phyloP scores from a whole-genome alignment of 2,888 invertebrate genomes.

The Nudaria mundana region DNA sequence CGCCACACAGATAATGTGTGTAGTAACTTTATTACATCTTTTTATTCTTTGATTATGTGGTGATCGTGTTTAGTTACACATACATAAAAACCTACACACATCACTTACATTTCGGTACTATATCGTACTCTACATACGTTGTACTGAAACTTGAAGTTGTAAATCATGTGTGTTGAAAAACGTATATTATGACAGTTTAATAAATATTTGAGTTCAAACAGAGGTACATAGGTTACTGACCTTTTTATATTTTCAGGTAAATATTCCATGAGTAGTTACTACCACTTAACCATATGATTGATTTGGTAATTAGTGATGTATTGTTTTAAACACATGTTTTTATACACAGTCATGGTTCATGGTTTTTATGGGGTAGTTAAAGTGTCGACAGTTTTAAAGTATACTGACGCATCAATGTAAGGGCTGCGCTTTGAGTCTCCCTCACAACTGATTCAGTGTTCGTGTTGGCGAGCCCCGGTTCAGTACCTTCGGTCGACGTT shows the following conservation, averaged over 20 bases:
- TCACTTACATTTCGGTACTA: too few relatives aligned
- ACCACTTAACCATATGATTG: neutral
- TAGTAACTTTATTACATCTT: too few relatives aligned
- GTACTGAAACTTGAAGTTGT: too few relatives aligned
- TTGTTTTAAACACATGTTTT: neutral
- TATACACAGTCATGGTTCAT: constrained; percentile 1
- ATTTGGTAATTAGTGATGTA: neutral
- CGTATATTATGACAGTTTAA: neutral
- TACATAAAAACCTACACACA: too few relatives aligned
- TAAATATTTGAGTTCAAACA: constrained; percentile 2
- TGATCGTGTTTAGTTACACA: too few relatives aligned
- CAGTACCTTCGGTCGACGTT: constrained; percentile 30
- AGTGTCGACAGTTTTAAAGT: constrained; percentile 18
- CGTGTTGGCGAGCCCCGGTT: constrained; percentile 40
- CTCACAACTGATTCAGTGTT: constrained; percentile 57
- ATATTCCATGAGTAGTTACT: constrained; percentile 2
- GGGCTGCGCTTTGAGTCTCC: constrained; percentile 43
- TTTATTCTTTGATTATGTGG: too few relatives aligned
- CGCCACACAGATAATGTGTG: too few relatives aligned
- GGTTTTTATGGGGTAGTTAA: neutral
- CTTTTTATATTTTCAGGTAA: neutral
- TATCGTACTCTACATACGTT: too few relatives aligned
- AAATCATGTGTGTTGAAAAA: neutral
- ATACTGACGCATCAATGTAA: constrained; percentile 39
- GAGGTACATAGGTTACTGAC: neutral